Conservation (phyloP, 2,113 vertebrate species). For the Lethenteron camtschaticum region DNA sequence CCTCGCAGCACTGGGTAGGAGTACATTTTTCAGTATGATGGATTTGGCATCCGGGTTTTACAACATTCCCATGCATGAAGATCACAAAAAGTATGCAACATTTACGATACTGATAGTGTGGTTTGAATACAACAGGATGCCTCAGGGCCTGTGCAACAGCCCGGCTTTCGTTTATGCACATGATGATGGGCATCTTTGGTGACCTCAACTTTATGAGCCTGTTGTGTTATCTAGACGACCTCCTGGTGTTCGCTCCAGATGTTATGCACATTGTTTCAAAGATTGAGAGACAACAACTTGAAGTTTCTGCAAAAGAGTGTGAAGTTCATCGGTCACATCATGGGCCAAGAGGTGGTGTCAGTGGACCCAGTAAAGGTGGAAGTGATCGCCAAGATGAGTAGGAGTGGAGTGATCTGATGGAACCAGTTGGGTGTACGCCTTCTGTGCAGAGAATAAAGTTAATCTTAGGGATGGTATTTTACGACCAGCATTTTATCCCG, state of each 20-base stretch:
- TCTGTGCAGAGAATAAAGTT: constrained; percentile 8
- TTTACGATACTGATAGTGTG: background rate
- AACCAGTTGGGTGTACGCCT: background rate
- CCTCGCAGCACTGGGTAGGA: background rate
- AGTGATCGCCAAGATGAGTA: constrained; percentile 7
- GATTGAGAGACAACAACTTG: constrained; percentile 7
- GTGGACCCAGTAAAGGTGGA: constrained; percentile 9
- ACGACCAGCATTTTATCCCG: constrained; percentile 11
- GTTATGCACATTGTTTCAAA: constrained; percentile 9
- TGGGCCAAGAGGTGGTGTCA: constrained; percentile 7
- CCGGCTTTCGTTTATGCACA: background rate
- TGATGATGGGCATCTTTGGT: constrained; percentile 4
- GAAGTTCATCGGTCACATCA: constrained; percentile 9
- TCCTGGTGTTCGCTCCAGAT: constrained; percentile 6
- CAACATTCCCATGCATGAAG: background rate
- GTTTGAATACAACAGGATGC: background rate
- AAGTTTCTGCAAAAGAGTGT: constrained; percentile 9
- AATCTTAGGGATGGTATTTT: constrained; percentile 11
- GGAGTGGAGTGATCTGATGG: constrained; percentile 10
- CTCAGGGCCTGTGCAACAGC: background rate
- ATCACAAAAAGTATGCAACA: background rate
- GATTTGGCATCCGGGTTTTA: too few species aligned
- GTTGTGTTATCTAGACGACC: constrained; percentile 1
- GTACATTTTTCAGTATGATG: background rate
- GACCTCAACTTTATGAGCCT: background rate